Base-by-base conservation (phyloP, 2,797 vertebrate genomes). In the Heterohyrax brucei region DNA sequence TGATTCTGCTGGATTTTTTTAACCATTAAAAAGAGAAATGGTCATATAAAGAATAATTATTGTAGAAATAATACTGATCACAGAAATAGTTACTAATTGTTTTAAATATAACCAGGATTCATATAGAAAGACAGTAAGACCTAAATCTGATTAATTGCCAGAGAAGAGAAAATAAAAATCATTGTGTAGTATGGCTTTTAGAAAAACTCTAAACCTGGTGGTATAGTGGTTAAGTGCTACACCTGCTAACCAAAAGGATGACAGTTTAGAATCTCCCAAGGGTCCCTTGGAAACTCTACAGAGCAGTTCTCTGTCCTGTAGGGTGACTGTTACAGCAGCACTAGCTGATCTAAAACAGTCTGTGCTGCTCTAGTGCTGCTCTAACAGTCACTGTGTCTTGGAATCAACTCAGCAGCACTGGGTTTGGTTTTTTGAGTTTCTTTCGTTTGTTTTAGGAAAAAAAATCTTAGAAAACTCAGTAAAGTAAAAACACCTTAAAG, bases 401-500 rank as follows among this genome's bases (percentile, higher is more conserved):
- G 39, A 39, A 39, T 39, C 39, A 39, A 39, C 39, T 39, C 39
- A 39, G 39, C 39, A 39, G 39, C 39, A 39, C 39, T 39, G 39
- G 39, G 39, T 39, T 39, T 39, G 39, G 39, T 39, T 39, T 39
- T 39, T 3, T 39, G 39, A 39, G 39, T 39, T 39, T 39, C 39
- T 39, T 39, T 39, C 39, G 39, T 39, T 39, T 39, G 39, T 39
- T 39, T 39, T 39, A 39, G 39, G 39, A 39, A 39, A 39, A 85
- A 96, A 85, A 79, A 50, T 10, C 12, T 70, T 46, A 93, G n/a
- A 64, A 30, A 73, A 77, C 56, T 92, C 26, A 73, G 70, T 64
- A 72, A 86, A 94, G 24, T n/a, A 73, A 89, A 91, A 93, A 82
- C 13, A 44, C 48, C 61, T 18, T 78, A 89, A 81, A 73, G 46